Evolutionary conservation across 2,113 vertebrate species (phyloP), one percentile per base, ranked within the genome.

Genomic region (Spermophilus dauricus): DNA sequence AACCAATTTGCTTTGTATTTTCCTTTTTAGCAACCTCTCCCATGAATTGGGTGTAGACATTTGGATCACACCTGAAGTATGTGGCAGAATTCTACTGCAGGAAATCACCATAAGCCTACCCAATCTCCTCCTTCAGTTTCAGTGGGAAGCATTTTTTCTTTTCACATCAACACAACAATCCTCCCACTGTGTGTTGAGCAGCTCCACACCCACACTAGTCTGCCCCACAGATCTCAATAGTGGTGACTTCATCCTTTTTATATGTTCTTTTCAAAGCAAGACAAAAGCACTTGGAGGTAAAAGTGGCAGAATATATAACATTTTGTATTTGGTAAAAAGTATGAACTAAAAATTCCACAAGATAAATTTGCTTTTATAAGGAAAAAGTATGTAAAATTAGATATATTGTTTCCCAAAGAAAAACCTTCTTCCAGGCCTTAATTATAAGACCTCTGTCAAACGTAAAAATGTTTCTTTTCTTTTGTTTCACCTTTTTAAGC

Each of bases 91-190:
- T 56, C 30, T 65, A 91, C 18, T 10, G 56, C 56, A 81, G 28
- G 78, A 88, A 97, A 96, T 95, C 91, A 91, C 10, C 91, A 92
- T 61, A 93, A 95, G 61, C 51, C 70, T 39, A 76, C 18, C 39
- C 84, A 86, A 76, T 67, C 34, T 90, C 86, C 80, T 90, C 77
- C 67, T 87, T 77, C 65, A 76, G 58, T 90, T 86, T 96, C 94
- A 97, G 26, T 45, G 81, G 67, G 70, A 94, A 95, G 70, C 65
- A 69, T 67, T 78, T 78, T 90, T 83, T 42, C 83, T 93, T 92
- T 95, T 83, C 39, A 70, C n/a, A 34, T 81, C 84, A 97, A 13
- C 67, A 48, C 96, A 89, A 97, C 90, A 97, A 95, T 85, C 72
- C 16, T 75, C 77, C 63, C 37, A 94, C 88, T 96, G 87, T 96